Evolutionary conservation across 2,797 vertebrate species (phyloP).

Genomic region (Dendrocincla fuliginosa): DNA sequence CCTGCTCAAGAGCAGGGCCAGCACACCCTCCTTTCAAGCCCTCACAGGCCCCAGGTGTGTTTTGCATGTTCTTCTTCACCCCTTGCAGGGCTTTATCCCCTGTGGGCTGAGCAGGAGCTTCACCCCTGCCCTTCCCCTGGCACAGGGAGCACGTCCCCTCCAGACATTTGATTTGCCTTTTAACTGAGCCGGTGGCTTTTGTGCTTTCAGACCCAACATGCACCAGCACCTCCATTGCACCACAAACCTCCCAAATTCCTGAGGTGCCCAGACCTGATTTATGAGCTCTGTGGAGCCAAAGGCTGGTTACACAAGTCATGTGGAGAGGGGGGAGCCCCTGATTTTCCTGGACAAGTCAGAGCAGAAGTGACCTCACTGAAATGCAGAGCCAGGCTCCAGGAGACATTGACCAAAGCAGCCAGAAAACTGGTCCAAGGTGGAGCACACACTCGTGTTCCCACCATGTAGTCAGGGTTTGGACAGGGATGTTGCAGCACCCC

Average conservation of each 20-base stretch:
- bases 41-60: neutral
- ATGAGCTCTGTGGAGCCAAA: neutral
- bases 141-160: neutral
- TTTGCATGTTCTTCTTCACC: neutral
- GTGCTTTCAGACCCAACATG: neutral
- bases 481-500: neutral
- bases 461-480: neutral
- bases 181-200: neutral
- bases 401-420: neutral
- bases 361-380: neutral
- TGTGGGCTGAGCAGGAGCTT: neutral
- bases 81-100: neutral
- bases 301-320: neutral
- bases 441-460: neutral
- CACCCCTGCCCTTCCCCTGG: neutral
- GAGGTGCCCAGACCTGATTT: slow-evolving; percentile 39
- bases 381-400: neutral
- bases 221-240: neutral
- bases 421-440: neutral
- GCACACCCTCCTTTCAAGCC: neutral
- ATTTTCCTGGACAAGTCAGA: neutral
- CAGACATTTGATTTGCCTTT: neutral
- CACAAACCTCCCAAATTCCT: neutral
- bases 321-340: neutral
- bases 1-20: neutral